These are phyloP conservation scores for Bellardia pandia DNA, from an alignment of 2,888 invertebrate genomes.

Conservation along the genomic window DNA sequence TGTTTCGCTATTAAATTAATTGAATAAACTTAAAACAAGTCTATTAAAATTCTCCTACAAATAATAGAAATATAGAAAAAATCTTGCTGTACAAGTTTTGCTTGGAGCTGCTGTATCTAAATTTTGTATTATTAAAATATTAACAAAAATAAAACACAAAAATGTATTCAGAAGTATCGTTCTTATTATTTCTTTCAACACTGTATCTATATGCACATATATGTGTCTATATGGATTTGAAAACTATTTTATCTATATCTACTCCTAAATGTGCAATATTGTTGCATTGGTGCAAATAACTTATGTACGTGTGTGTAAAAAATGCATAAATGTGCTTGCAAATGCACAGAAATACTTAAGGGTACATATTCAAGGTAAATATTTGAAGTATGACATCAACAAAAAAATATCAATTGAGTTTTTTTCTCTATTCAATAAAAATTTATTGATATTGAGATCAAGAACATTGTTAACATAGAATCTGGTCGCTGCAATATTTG, in stretches of 20 bases:
- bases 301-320: background rate
- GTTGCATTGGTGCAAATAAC: background rate
- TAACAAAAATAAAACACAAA: too few species aligned
- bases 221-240: background rate
- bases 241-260: background rate
- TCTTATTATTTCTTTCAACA: too few species aligned
- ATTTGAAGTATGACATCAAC: conserved; percentile 22
- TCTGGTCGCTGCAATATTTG: too few species aligned
- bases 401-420: conserved; percentile 37
- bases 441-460: background rate
- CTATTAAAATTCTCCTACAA: too few species aligned
- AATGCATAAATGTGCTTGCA: background rate
- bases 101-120: too few species aligned
- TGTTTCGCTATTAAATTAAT: too few species aligned
- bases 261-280: background rate
- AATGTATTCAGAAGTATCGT: too few species aligned
- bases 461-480: too few species aligned
- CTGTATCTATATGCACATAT: background rate
- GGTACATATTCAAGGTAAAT: conserved; percentile 24
- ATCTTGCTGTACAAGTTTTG: too few species aligned
- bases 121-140: too few species aligned
- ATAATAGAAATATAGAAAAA: too few species aligned
- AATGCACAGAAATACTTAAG: conserved; percentile 5
- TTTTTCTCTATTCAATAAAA: conserved; percentile 9
- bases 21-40: too few species aligned